Evolutionary conservation across 2,888 invertebrate genomes (phyloP).

Genomic region (Sinodicranocentrus sp.): DNA sequence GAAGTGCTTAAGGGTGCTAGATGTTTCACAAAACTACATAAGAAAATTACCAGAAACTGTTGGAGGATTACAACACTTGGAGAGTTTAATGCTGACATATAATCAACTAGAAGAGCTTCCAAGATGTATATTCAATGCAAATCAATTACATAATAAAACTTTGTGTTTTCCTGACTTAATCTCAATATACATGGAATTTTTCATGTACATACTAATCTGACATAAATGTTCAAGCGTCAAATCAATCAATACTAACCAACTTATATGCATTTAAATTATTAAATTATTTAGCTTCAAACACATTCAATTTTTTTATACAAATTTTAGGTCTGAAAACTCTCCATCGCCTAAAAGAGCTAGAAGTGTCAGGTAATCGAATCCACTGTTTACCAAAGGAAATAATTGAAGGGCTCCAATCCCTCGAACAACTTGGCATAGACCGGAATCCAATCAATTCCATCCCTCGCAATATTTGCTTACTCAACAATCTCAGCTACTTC

Average conservation of each 20-base stretch:
- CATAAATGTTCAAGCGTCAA: too few species aligned
- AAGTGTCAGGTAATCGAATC: constrained; percentile 72
- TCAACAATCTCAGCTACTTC: constrained; percentile 67
- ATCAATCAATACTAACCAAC: background rate
- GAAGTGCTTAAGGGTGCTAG: constrained; percentile 70
- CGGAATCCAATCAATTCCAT: constrained; percentile 71
- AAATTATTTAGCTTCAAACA: too few species aligned
- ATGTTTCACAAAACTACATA: constrained; percentile 74
- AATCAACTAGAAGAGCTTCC: constrained; percentile 68
- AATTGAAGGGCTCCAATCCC: constrained; percentile 57
- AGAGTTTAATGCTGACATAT: constrained; percentile 71
- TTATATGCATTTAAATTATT: background rate
- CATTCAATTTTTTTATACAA: too few species aligned
- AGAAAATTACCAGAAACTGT: constrained; percentile 67
- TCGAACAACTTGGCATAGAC: constrained; percentile 74
- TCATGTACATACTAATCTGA: too few species aligned
- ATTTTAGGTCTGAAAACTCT: constrained; percentile 64
- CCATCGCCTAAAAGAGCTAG: constrained; percentile 65
- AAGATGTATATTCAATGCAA: constrained; percentile 47
- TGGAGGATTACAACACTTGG: constrained; percentile 59
- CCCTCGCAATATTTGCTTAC: constrained; percentile 63
- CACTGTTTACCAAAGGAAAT: constrained; percentile 57
- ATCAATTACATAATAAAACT: too few species aligned
- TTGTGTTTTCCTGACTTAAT: too few species aligned
- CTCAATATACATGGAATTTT: too few species aligned